Evolutionary conservation across 2,888 invertebrate species (phyloP).

Genomic region (Halictus quadricinctus): DNA sequence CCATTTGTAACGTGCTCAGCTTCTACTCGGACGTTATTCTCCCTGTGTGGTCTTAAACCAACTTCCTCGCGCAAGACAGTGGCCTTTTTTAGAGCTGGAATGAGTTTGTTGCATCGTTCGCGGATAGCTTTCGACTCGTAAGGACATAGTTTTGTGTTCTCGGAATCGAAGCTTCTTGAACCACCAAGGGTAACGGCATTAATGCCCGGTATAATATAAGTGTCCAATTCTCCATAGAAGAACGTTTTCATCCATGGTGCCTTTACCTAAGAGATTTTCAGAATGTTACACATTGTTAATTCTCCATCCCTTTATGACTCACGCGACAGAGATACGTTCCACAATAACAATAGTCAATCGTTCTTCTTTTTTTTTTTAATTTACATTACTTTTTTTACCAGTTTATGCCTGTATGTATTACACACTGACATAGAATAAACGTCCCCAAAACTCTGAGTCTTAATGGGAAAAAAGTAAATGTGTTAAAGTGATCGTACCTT

Average conservation of each 20-base stretch:
- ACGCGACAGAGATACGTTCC: background rate
- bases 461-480: constrained; percentile 1
- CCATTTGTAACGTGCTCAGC: constrained; percentile 82
- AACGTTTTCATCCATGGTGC: constrained; percentile 96
- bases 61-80: constrained; percentile 68
- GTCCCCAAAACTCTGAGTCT: background rate
- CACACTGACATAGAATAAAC: background rate
- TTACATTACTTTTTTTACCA: background rate
- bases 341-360: background rate
- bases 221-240: constrained; percentile 93
- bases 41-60: constrained; percentile 92
- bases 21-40: constrained; percentile 89
- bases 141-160: constrained; percentile 86
- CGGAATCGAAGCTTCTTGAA: constrained; percentile 91
- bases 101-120: constrained; percentile 89
- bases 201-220: constrained; percentile 92
- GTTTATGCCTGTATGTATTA: background rate
- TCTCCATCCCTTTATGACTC: background rate
- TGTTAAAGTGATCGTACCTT: constrained; percentile 83
- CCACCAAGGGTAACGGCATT: constrained; percentile 93
- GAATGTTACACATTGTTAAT: background rate
- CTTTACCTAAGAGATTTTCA: constrained; percentile 83
- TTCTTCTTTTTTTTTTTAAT: background rate
- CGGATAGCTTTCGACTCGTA: constrained; percentile 90
- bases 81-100: constrained; percentile 86